A percentile compares a stretch with the other conserved stretches of the same genome.
Conservation (phyloP, 2,113 vertebrate species). For the Sebastes fasciatus region DNA sequence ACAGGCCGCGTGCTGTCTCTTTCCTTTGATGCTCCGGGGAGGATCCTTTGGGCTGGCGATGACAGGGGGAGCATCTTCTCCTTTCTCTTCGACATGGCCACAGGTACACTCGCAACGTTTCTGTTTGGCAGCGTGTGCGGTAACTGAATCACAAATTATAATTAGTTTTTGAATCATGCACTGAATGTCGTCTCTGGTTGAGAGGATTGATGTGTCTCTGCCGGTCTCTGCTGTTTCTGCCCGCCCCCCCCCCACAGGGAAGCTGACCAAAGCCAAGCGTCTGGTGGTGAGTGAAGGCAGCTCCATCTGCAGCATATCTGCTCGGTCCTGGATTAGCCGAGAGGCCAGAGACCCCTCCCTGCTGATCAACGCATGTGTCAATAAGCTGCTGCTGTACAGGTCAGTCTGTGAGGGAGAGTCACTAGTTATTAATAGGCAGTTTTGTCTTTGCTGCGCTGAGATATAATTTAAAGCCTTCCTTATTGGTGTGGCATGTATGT, state of each 20-base stretch:
- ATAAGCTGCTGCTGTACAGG: slow-evolving; percentile 94
- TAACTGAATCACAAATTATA: slow-evolving; percentile 17
- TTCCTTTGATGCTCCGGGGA: slow-evolving; percentile 93
- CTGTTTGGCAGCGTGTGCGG: background rate
- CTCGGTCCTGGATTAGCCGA: slow-evolving; percentile 94
- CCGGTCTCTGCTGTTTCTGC: slow-evolving; percentile 41
- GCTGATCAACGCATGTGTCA: slow-evolving; percentile 92
- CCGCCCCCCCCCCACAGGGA: slow-evolving; percentile 80
- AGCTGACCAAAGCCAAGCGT: slow-evolving; percentile 94
- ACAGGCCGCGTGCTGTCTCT: slow-evolving; percentile 91
- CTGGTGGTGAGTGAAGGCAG: slow-evolving; percentile 93
- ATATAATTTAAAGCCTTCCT: background rate
- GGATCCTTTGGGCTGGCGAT: slow-evolving; percentile 94
- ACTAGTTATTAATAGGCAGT: slow-evolving; percentile 11
- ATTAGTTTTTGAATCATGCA: slow-evolving; percentile 5
- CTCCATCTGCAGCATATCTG: slow-evolving; percentile 92
- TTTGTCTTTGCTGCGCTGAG: slow-evolving; percentile 7
- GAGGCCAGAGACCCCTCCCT: slow-evolving; percentile 94
- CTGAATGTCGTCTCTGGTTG: slow-evolving; percentile 12
- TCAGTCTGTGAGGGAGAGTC: slow-evolving; percentile 58
- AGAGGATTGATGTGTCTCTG: slow-evolving; percentile 56
- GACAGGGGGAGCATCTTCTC: slow-evolving; percentile 94
- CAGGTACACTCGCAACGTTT: slow-evolving; percentile 81
- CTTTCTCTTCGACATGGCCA: slow-evolving; percentile 96
- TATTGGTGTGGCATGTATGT: background rate